phyloP scores from a whole-genome alignment of 2,113 vertebrate genomes.

The Zeus faber region DNA sequence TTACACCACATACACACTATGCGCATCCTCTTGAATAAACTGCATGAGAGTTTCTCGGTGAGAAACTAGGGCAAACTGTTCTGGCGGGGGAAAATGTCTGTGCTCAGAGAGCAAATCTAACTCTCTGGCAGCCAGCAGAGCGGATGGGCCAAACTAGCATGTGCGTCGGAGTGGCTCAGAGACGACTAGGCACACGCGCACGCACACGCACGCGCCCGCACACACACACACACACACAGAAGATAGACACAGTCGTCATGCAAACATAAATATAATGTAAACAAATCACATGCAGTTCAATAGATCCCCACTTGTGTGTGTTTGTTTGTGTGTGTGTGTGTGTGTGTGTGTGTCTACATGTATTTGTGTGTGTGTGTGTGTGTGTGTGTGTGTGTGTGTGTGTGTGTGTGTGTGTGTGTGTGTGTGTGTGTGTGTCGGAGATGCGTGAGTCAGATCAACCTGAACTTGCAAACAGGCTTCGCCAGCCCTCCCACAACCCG shows the following conservation, averaged over 20 bases:
- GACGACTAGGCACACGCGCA: no score
- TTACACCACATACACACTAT: no score
- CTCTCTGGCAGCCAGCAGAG: conserved; percentile 54
- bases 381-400: not conserved
- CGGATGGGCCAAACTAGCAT: conserved; percentile 32
- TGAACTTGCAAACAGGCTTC: no score
- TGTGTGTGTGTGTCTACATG: no score
- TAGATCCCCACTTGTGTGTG: no score
- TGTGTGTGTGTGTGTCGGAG: not conserved
- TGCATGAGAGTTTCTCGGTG: no score
- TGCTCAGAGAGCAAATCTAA: conserved; percentile 61
- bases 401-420: no score
- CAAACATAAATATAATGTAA: not conserved
- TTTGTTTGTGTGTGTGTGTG: no score
- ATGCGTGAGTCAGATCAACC: not conserved
- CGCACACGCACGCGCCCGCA: not conserved
- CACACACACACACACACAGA: not conserved
- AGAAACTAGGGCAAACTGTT: conserved; percentile 65
- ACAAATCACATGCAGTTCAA: not conserved
- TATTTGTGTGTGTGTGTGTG: conserved; percentile 1
- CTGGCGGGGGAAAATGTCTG: conserved; percentile 51
- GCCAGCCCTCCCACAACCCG: no score
- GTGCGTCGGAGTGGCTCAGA: conserved; percentile 27
- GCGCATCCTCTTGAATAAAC: no score
- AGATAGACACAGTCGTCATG: not conserved